Evolutionary conservation across 1,140 invertebrate species (phyloP).

Genomic region (Megalonaias nervosa): DNA sequence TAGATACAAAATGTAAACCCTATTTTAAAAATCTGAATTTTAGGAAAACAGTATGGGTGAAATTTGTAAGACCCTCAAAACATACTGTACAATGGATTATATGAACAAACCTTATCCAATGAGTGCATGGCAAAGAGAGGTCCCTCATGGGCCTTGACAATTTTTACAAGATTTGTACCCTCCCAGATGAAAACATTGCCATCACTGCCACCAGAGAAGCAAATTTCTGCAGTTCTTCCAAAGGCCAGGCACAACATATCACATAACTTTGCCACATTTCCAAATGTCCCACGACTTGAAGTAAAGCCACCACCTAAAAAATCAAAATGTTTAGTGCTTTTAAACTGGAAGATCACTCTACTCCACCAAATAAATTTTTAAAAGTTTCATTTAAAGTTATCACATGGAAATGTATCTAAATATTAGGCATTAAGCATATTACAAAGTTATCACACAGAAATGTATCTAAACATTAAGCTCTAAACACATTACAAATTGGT

Average conservation of each 20-base stretch:
- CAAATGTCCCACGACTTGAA: slow-evolving; percentile 69
- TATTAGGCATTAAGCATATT: background rate
- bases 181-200: slow-evolving; percentile 71
- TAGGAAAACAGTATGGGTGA: too few species aligned
- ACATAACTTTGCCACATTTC: slow-evolving; percentile 69
- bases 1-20: too few species aligned
- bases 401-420: background rate
- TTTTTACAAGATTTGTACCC: slow-evolving; percentile 57
- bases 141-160: slow-evolving; percentile 70
- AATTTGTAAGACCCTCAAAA: too few species aligned
- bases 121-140: slow-evolving; percentile 72
- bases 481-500: background rate
- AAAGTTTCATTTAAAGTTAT: background rate
- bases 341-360: background rate
- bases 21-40: too few species aligned
- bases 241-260: slow-evolving; percentile 70
- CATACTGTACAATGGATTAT: too few species aligned
- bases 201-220: slow-evolving; percentile 69
- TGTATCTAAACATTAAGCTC: background rate
- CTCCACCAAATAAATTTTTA: background rate
- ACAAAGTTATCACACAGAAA: background rate
- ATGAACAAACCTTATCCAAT: slow-evolving; percentile 59
- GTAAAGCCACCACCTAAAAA: slow-evolving; percentile 70
- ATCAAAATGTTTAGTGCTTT: background rate
- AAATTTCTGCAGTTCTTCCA: slow-evolving; percentile 64